phyloP scores from a whole-genome alignment of 2,888 invertebrate genomes.

The Chelonus formosanus region DNA sequence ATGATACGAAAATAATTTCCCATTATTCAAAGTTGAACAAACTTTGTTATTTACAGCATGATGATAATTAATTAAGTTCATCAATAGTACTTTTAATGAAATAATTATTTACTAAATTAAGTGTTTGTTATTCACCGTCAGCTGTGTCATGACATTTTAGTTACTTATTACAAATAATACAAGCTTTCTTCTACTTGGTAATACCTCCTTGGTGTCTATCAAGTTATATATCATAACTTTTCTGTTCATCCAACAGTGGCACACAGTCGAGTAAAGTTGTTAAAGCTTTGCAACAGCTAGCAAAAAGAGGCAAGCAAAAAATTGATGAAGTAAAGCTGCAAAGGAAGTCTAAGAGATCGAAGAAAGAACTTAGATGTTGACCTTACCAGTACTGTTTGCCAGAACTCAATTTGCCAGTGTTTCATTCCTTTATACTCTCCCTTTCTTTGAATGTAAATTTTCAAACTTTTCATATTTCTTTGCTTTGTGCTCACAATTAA shows the following conservation, averaged over 20 bases:
- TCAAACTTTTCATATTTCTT: constrained; percentile 1
- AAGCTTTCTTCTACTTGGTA: constrained; percentile 15
- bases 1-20: too few relatives aligned
- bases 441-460: not conserved
- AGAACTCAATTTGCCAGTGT: constrained; percentile 44
- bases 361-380: constrained; percentile 40
- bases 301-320: not conserved
- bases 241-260: constrained; percentile 34
- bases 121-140: constrained; percentile 5
- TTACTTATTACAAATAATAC: constrained; percentile 21
- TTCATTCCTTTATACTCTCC: constrained; percentile 23
- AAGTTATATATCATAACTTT: constrained; percentile 47
- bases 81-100: not conserved
- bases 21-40: too few relatives aligned
- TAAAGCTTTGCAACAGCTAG: constrained; percentile 36
- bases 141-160: constrained; percentile 35
- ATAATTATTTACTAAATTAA: too few relatives aligned
- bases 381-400: constrained; percentile 41
- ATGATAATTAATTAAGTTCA: too few relatives aligned
- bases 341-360: constrained; percentile 32
- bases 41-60: too few relatives aligned
- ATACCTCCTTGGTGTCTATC: constrained; percentile 35
- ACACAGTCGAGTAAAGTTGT: constrained; percentile 37
- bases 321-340: constrained; percentile 3
- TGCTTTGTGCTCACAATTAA: too few relatives aligned